A percentile compares a stretch with the other conserved stretches of the same genome.
Conservation (phyloP, 1,140 invertebrate species). For the Solenopsis fugax region DNA sequence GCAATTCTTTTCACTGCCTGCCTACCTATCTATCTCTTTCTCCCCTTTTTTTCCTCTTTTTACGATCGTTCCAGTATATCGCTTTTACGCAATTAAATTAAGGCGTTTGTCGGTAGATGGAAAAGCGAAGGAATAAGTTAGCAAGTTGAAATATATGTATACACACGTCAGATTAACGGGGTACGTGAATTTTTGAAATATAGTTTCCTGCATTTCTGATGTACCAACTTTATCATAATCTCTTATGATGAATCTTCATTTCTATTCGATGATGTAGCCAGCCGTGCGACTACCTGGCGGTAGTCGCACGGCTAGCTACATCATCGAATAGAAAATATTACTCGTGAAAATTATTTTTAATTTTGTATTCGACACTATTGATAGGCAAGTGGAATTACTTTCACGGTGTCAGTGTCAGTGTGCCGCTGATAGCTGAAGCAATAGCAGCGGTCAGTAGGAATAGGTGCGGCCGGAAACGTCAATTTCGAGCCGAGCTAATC, state of each 20-base stretch:
- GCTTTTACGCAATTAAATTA: constrained; percentile 53
- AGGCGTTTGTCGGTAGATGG: not conserved
- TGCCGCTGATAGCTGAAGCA: constrained; percentile 54
- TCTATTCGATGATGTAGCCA: constrained; percentile 13
- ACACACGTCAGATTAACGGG: too few species aligned
- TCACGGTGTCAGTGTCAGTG: constrained; percentile 72
- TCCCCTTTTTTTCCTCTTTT: not conserved
- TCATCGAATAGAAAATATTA: constrained; percentile 17
- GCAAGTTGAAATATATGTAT: not conserved
- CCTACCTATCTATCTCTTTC: not conserved
- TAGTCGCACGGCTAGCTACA: not conserved
- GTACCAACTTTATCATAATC: not conserved
- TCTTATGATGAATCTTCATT: not conserved
- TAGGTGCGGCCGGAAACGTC: constrained; percentile 82
- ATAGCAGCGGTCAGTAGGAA: constrained; percentile 66
- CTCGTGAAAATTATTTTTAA: constrained; percentile 40
- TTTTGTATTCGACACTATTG: constrained; percentile 44
- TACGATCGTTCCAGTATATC: not conserved
- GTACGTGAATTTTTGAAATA: not conserved
- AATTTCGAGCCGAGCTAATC: constrained; percentile 79
- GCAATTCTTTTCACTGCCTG: constrained; percentile 29
- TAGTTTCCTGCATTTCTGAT: constrained; percentile 6
- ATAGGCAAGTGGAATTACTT: constrained; percentile 76
- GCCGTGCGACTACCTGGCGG: not conserved
- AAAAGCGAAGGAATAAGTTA: not conserved